Evolutionary conservation across 1,140 invertebrate species (phyloP), one percentile per base, ranked within the genome.

Genomic region (Ceratina japonica): DNA sequence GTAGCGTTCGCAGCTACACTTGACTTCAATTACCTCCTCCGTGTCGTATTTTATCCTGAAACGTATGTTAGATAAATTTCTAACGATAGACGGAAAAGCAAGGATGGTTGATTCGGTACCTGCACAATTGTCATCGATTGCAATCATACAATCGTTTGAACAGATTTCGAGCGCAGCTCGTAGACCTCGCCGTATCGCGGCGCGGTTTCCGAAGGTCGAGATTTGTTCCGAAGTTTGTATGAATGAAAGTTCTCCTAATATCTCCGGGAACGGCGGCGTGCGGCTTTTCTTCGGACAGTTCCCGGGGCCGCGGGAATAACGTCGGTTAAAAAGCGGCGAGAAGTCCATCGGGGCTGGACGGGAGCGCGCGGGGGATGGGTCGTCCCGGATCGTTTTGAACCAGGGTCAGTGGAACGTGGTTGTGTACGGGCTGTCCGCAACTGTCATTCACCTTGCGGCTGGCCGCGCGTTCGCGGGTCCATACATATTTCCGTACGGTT

Each of bases 191-290:
- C 24, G 63, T 44, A 44, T 44, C 37, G 37, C 13, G 52, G 49
- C 71, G 58, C 78, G 77, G 83, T 87, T 87, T 79, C 79, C 87
- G 87, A 90, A 90, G 89, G 87, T 90, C 85, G 87, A 90, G 87
- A 89, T 90, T 90, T 89, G 87, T 89, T 88, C 71, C 72, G 68
- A 90, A 90, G 84, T 90, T 90, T 87, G 88, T 88, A 89, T 90
- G 88, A 90, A 90, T 90, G 88, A 90, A 90, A 89, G 82, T 88
- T 89, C 88, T 90, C 87, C 85, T 89, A 89, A 90, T 90, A 89
- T 90, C 88, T 89, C 77, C 15, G 44, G 81, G 79, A 84, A 80
- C 83, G 79, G 74, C 37, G 37, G 54, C 69, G 76, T 75, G 81
- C 83, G 81, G 80, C 65, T 85, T 85, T 81, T 44, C 83, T 77